phyloP scores from a whole-genome alignment of 1,140 invertebrate genomes.

The Mercenaria mercenaria region DNA sequence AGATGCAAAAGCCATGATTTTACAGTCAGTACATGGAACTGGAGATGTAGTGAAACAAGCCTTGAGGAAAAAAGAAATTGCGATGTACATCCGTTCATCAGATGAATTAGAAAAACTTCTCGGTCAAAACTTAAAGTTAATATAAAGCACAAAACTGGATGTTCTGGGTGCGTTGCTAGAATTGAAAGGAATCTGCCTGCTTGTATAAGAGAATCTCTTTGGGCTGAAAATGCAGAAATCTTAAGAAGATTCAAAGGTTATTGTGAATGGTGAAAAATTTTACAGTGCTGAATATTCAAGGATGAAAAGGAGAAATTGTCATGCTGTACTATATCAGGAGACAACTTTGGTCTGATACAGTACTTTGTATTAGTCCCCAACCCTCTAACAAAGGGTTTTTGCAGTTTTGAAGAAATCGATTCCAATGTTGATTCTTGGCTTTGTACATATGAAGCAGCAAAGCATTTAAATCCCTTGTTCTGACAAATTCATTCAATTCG shows the following conservation, averaged over 20 bases:
- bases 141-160: neutral
- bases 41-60: no score
- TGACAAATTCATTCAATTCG: neutral
- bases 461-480: neutral
- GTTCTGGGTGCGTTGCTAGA: neutral
- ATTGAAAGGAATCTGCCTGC: no score
- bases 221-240: neutral
- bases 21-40: conserved; percentile 67
- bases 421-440: neutral
- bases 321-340: conserved; percentile 36
- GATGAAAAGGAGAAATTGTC: conserved; percentile 57
- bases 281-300: no score
- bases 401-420: conserved; percentile 2
- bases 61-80: no score
- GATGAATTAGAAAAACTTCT: conserved; percentile 41
- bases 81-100: no score
- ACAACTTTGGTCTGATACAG: conserved; percentile 20
- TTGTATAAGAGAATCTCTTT: no score
- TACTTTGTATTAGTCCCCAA: conserved; percentile 27
- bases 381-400: neutral
- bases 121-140: neutral
- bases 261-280: no score
- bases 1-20: conserved; percentile 53
- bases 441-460: no score
- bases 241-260: conserved; percentile 8